Percentiles rank a stretch among this genome's conserved stretches.
Conservation (phyloP, 35 echinoderm and acorn worm genomes). For the Amphiura filiformis region DNA sequence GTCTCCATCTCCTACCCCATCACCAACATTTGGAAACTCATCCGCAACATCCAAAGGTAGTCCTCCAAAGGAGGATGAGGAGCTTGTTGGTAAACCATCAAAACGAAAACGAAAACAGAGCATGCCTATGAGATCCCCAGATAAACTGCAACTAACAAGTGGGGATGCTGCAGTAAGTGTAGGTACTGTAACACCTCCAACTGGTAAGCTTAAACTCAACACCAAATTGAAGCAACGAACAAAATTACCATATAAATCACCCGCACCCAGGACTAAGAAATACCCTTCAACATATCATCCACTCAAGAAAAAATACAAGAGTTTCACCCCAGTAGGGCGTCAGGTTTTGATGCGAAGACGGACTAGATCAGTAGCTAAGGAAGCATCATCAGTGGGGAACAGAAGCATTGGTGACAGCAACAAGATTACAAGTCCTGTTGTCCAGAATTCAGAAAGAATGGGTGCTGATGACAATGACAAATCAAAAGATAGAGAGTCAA, state of each 20-base stretch:
- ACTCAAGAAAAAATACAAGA: not conserved
- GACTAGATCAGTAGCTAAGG: not conserved
- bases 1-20: slow-evolving; percentile 43
- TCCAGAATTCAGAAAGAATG: no score
- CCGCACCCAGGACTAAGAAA: no score
- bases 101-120: not conserved
- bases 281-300: not conserved
- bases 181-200: no score
- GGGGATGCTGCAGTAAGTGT: not conserved
- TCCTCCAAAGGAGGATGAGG: not conserved
- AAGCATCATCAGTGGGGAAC: not conserved
- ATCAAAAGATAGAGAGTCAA: no score
- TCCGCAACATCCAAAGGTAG: not conserved
- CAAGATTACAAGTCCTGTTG: no score
- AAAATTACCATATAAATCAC: no score
- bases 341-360: not conserved
- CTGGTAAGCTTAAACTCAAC: not conserved
- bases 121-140: not conserved
- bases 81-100: not conserved
- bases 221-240: not conserved
- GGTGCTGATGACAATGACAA: no score
- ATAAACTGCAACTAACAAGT: not conserved
- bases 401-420: no score
- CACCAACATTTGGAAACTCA: slow-evolving; percentile 23
- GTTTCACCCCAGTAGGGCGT: not conserved